phyloP scores from a whole-genome alignment of 2,797 vertebrate genomes.

The Muscicapa striata region DNA sequence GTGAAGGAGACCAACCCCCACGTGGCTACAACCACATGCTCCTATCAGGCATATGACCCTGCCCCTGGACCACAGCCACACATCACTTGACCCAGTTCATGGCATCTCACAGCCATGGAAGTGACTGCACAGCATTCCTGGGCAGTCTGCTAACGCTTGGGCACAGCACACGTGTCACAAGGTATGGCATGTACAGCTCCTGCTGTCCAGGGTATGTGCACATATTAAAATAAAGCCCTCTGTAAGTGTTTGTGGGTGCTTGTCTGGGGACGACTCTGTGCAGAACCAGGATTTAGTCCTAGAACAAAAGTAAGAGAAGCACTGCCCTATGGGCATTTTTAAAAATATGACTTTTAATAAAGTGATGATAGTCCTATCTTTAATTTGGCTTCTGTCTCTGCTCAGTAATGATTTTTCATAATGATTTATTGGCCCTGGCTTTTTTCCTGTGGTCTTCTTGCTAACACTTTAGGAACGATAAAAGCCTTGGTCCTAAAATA shows the following conservation, averaged over 20 bases:
- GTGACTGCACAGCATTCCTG: background rate
- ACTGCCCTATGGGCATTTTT: background rate
- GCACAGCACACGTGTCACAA: background rate
- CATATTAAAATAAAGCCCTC: background rate
- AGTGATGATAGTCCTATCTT: slow-evolving; percentile 52
- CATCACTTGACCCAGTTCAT: background rate
- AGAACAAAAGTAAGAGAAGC: background rate
- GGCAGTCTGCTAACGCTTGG: background rate
- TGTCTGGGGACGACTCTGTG: background rate
- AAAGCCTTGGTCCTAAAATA: slow-evolving; percentile 40
- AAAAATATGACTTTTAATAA: slow-evolving; percentile 46
- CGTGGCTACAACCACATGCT: rapidly evolving
- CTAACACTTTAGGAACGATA: background rate
- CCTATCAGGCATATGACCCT: background rate
- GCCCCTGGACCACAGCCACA: background rate
- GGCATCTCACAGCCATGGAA: background rate
- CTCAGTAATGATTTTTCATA: slow-evolving; percentile 35
- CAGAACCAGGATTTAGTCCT: background rate
- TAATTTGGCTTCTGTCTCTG: slow-evolving; percentile 58
- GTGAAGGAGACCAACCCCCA: too few relatives aligned
- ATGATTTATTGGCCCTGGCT: background rate
- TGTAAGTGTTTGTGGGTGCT: background rate
- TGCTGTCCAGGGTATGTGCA: background rate
- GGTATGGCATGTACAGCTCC: background rate
- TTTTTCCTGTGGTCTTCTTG: slow-evolving; percentile 31